These are phyloP conservation scores for Atlantisia rogersi DNA, from an alignment of 2,113 vertebrate species.

Conservation along the genomic window DNA sequence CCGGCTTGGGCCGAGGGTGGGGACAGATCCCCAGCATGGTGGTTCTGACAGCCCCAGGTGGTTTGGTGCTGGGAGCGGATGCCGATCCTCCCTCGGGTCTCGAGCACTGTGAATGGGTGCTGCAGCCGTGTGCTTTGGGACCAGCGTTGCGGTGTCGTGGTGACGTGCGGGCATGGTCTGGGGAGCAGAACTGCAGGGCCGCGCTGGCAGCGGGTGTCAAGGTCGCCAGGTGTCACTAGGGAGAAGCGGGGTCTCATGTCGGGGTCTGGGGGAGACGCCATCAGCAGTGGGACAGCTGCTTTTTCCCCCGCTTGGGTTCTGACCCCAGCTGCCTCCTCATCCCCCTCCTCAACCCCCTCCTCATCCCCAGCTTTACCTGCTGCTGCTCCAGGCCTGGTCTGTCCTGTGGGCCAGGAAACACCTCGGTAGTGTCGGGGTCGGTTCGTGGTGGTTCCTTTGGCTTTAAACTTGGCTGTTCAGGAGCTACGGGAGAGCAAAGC, in stretches of 20 bases:
- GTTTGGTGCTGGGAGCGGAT: rapidly evolving
- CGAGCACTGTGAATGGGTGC: rapidly evolving
- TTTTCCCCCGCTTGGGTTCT: background rate
- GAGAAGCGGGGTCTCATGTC: no score
- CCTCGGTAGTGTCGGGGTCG: rapidly evolving
- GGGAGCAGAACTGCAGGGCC: no score
- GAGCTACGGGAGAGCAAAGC: background rate
- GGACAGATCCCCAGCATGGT: rapidly evolving
- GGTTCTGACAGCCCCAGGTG: rapidly evolving
- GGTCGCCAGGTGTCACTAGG: background rate
- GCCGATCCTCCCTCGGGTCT: rapidly evolving
- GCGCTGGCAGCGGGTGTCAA: background rate
- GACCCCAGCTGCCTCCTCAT: background rate
- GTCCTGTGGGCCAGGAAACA: background rate
- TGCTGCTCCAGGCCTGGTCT: background rate
- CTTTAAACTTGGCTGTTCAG: background rate
- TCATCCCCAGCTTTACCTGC: background rate
- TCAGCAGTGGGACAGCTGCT: background rate
- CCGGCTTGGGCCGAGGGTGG: background rate
- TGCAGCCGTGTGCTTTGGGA: rapidly evolving
- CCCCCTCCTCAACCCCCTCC: background rate
- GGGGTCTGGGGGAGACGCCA: no score
- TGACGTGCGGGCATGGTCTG: no score
- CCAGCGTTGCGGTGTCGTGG: rapidly evolving
- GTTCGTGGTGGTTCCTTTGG: background rate